These are phyloP conservation scores for Trichonephila clavipes DNA, from an alignment of 1,140 invertebrate genomes.

Conservation along the genomic window DNA sequence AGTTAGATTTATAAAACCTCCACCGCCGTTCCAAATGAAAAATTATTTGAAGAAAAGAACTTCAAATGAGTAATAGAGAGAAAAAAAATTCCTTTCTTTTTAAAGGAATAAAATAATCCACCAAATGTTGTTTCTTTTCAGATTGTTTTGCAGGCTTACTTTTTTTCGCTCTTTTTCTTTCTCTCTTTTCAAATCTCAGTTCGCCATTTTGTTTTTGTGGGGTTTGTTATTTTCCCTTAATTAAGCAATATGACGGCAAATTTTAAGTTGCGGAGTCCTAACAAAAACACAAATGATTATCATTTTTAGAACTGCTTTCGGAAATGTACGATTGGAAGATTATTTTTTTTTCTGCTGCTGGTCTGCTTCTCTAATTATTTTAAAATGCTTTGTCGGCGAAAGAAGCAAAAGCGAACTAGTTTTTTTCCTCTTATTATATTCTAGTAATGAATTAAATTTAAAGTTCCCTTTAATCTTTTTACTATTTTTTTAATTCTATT, in stretches of 20 bases:
- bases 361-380: slow-evolving; percentile 12
- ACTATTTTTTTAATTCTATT: not conserved
- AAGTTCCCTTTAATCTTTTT: not conserved
- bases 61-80: not conserved
- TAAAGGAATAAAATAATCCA: slow-evolving; percentile 71
- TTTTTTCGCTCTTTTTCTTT: slow-evolving; percentile 47
- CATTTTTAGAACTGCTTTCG: not conserved
- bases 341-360: slow-evolving; percentile 1
- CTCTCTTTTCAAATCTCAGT: slow-evolving; percentile 52
- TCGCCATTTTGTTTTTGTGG: slow-evolving; percentile 44
- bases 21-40: slow-evolving; percentile 35
- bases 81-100: not conserved
- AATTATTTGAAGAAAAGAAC: slow-evolving; percentile 41
- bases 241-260: slow-evolving; percentile 72
- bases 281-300: slow-evolving; percentile 45
- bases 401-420: not conserved
- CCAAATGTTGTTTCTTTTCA: slow-evolving; percentile 61
- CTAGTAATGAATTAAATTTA: slow-evolving; percentile 62
- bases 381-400: slow-evolving; percentile 52
- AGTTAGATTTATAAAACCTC: slow-evolving; percentile 60
- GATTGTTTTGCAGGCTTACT: slow-evolving; percentile 52
- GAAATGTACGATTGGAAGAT: slow-evolving; percentile 18
- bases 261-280: slow-evolving; percentile 57
- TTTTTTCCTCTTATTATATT: not conserved
- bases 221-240: slow-evolving; percentile 70